Evolutionary conservation across 92 coral and sea anemone genomes (phyloP).

Genomic region (Siderastrea radians): DNA sequence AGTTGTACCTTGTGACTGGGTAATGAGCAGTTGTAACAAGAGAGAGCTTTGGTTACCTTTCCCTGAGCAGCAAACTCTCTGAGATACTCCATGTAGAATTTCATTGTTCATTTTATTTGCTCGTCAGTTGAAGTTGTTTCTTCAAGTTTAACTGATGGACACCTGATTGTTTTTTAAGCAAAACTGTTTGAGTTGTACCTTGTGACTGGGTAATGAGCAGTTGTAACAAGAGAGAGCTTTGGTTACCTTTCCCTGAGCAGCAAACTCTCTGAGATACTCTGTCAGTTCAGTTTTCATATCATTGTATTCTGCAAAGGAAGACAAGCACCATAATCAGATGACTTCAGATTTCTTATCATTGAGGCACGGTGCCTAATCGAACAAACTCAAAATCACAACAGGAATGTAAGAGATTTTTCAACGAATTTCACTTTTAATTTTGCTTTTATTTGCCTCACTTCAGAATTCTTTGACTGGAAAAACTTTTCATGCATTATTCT

Average conservation of each 20-base stretch:
- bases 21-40: no score
- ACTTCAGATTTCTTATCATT: neutral
- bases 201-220: no score
- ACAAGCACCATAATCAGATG: neutral
- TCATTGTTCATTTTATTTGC: neutral
- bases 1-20: neutral
- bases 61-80: conserved; percentile 90
- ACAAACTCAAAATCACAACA: no score
- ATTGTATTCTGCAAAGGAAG: conserved; percentile 77
- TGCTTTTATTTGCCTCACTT: no score
- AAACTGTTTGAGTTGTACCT: neutral
- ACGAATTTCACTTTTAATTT: no score
- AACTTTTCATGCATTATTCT: no score
- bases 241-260: conserved; percentile 88
- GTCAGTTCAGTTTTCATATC: conserved; percentile 96
- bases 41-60: conserved; percentile 67
- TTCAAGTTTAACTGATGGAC: no score
- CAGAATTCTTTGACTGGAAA: no score
- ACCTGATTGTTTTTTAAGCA: neutral
- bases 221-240: neutral
- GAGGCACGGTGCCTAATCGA: no score
- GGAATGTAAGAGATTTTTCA: no score
- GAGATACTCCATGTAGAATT: no score
- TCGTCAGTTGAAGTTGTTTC: neutral
- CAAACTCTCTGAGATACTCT: conserved; percentile 89